Percentiles rank a stretch among this genome's conserved stretches.
Conservation (phyloP, 2,888 invertebrate genomes). For the Heliconius ismenius region DNA sequence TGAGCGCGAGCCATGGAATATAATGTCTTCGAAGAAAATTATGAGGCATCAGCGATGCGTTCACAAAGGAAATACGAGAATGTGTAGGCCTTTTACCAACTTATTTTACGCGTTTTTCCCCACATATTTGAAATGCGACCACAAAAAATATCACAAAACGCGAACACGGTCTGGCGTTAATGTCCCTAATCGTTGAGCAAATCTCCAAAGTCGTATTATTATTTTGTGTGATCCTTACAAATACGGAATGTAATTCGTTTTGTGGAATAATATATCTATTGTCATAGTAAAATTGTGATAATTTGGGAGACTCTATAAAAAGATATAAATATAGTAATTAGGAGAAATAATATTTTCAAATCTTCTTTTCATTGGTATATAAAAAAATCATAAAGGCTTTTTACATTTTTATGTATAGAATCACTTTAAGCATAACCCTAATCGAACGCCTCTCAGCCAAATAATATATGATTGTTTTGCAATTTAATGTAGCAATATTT, state of each 20-base stretch:
- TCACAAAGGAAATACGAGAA: constrained; percentile 52
- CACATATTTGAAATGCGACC: constrained; percentile 49
- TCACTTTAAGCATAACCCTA: no score
- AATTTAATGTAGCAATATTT: background rate
- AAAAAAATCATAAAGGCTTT: constrained; percentile 10
- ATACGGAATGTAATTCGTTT: constrained; percentile 5
- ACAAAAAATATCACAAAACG: constrained; percentile 57
- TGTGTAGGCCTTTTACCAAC: constrained; percentile 69
- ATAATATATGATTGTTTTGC: background rate
- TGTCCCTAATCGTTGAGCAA: constrained; percentile 42
- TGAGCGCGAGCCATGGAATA: constrained; percentile 64
- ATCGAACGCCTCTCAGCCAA: background rate
- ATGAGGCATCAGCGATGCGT: constrained; percentile 52
- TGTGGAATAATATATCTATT: no score
- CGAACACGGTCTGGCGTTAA: constrained; percentile 44
- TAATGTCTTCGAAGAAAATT: constrained; percentile 68
- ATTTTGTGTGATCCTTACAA: constrained; percentile 14
- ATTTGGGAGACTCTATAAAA: no score
- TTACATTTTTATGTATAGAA: background rate
- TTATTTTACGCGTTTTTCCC: constrained; percentile 67
- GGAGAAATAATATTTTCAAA: background rate
- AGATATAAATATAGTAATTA: no score
- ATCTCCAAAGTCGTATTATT: constrained; percentile 36
- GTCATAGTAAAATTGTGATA: no score
- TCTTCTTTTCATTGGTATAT: background rate